Conservation (phyloP, 2,888 invertebrate species). For the Slavum lentiscoides region DNA sequence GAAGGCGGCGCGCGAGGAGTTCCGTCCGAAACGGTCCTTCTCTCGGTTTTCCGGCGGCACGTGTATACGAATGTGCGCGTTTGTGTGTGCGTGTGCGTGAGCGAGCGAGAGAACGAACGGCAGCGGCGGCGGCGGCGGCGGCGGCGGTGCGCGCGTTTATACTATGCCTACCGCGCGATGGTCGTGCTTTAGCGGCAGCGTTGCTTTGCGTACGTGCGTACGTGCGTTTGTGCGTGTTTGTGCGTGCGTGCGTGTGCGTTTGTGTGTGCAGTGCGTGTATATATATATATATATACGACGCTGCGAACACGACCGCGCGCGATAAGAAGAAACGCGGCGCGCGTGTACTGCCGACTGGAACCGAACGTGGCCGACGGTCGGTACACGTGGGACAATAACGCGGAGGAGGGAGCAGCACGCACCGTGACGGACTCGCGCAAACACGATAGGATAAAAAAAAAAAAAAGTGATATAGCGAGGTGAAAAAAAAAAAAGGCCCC, state of each 20-base stretch:
- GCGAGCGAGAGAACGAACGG: not conserved
- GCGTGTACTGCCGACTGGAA: conserved; percentile 34
- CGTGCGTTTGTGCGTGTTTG: not conserved
- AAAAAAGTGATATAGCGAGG: not conserved
- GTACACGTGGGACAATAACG: not conserved
- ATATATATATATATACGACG: not conserved
- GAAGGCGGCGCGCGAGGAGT: conserved; percentile 40
- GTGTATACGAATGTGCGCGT: conserved; percentile 17
- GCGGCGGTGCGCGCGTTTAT: too few species aligned
- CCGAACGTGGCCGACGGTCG: conserved; percentile 34
- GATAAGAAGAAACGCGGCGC: conserved; percentile 29
- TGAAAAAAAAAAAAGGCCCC: conserved; percentile 15
- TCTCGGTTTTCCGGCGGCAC: conserved; percentile 52
- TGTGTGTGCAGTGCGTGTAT: conserved; percentile 13
- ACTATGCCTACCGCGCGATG: not conserved
- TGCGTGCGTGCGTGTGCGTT: not conserved
- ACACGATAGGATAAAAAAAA: conserved; percentile 6
- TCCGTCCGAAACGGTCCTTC: conserved; percentile 44
- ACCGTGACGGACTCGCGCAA: not conserved
- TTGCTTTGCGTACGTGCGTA: conserved; percentile 18
- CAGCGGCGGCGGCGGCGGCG: not conserved
- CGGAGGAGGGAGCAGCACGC: not conserved
- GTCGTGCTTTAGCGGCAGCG: conserved; percentile 36
- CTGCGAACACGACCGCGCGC: not conserved
- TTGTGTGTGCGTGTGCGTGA: not conserved